These are phyloP conservation scores for Melanophora roralis DNA, from an alignment of 2,888 invertebrate species.

Conservation along the genomic window DNA sequence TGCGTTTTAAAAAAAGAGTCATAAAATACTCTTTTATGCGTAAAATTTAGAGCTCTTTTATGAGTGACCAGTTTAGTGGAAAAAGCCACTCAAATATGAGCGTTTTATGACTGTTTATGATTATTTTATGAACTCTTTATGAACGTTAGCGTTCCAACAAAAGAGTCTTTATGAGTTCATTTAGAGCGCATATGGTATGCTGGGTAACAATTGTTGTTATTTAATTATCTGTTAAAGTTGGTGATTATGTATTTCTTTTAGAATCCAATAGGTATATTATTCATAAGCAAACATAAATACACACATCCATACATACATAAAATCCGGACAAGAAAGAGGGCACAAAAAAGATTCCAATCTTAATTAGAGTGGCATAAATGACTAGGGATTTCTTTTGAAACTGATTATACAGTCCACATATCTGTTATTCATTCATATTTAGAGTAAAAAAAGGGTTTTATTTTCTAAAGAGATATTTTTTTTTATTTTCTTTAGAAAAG, in stretches of 20 bases:
- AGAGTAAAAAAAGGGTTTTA: constrained; percentile 25
- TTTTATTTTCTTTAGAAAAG: background rate
- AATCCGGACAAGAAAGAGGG: background rate
- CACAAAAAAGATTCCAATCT: constrained; percentile 50
- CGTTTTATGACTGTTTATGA: too few relatives aligned
- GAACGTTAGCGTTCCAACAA: too few relatives aligned
- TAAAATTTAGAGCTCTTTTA: too few relatives aligned
- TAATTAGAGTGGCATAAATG: constrained; percentile 52
- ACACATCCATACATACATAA: background rate
- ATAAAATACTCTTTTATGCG: too few relatives aligned
- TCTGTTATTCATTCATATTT: constrained; percentile 42
- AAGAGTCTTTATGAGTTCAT: too few relatives aligned
- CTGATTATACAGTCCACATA: constrained; percentile 28
- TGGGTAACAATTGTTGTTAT: constrained; percentile 22
- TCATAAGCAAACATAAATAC: too few relatives aligned
- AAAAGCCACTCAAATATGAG: too few relatives aligned
- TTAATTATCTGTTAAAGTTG: constrained; percentile 31
- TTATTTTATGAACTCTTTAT: too few relatives aligned
- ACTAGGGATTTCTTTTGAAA: constrained; percentile 49
- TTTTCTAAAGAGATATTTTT: constrained; percentile 30
- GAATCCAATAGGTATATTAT: constrained; percentile 9
- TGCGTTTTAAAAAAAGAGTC: too few relatives aligned
- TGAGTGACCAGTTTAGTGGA: too few relatives aligned
- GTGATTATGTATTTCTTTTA: constrained; percentile 39
- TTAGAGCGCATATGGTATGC: too few relatives aligned